Evolutionary conservation across 1,140 invertebrate genomes (phyloP).

Genomic region (Leptonema lineaticorne): DNA sequence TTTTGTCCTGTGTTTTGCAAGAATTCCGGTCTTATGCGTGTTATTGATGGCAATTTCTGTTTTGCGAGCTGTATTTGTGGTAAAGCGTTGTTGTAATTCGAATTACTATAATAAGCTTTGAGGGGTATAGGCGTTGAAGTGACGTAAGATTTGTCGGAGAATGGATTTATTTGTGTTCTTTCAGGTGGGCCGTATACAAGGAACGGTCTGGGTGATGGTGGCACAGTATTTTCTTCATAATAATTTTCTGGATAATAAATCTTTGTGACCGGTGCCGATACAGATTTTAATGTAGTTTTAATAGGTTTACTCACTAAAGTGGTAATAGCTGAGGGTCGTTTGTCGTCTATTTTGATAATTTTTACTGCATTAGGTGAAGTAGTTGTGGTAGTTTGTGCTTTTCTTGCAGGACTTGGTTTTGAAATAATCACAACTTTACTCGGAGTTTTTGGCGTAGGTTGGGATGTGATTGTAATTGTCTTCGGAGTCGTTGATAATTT

Average conservation of each 20-base stretch:
- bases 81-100: slow-evolving; percentile 56
- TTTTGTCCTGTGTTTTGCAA: slow-evolving; percentile 48
- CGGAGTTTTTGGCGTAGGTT: slow-evolving; percentile 17
- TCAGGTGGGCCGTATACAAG: slow-evolving; percentile 54
- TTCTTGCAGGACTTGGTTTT: slow-evolving; percentile 45
- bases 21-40: slow-evolving; percentile 44
- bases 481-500: slow-evolving; percentile 29
- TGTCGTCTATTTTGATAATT: slow-evolving; percentile 46
- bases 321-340: slow-evolving; percentile 45
- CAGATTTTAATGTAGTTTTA: slow-evolving; percentile 54
- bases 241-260: slow-evolving; percentile 45
- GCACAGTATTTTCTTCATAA: slow-evolving; percentile 49
- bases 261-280: slow-evolving; percentile 48
- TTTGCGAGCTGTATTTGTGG: slow-evolving; percentile 51
- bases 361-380: slow-evolving; percentile 48
- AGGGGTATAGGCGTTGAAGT: slow-evolving; percentile 61
- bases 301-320: slow-evolving; percentile 45
- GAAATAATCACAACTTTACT: slow-evolving; percentile 31
- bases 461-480: slow-evolving; percentile 32
- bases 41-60: slow-evolving; percentile 29
- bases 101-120: slow-evolving; percentile 60
- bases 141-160: slow-evolving; percentile 44
- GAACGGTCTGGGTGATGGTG: slow-evolving; percentile 54
- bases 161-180: slow-evolving; percentile 45
- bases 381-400: slow-evolving; percentile 53